These are phyloP conservation scores for Centropyge bicolor DNA, from an alignment of 2,797 vertebrate genomes.

Conservation along the genomic window DNA sequence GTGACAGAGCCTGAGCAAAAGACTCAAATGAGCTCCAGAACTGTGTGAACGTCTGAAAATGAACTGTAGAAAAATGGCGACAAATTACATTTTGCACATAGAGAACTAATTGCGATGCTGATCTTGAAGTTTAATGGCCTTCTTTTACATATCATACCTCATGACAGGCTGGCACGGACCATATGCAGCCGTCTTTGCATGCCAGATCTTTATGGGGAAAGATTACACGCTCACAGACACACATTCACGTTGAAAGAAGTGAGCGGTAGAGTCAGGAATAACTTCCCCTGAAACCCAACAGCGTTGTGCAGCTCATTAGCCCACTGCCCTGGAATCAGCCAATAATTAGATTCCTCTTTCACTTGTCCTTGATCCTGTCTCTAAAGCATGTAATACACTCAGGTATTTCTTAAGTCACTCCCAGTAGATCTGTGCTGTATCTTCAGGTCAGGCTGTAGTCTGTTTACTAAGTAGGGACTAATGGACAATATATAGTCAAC, in stretches of 20 bases:
- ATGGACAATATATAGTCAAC: constrained; percentile 1
- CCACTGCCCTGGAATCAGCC: constrained; percentile 76
- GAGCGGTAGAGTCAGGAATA: constrained; percentile 67
- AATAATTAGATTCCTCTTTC: constrained; percentile 78
- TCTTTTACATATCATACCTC: constrained; percentile 65
- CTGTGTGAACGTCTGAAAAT: constrained; percentile 24
- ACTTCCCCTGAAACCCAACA: constrained; percentile 69
- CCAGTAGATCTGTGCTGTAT: constrained; percentile 52
- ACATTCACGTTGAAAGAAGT: constrained; percentile 36
- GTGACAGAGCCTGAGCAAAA: background rate
- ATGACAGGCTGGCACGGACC: constrained; percentile 34
- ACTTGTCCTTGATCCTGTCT: constrained; percentile 68
- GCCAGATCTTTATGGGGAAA: constrained; percentile 48
- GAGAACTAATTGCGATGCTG: constrained; percentile 36
- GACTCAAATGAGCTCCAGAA: constrained; percentile 3
- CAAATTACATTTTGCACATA: constrained; percentile 36
- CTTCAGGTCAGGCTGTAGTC: constrained; percentile 10
- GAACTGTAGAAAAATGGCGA: background rate
- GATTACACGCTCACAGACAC: constrained; percentile 46
- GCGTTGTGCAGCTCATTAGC: constrained; percentile 80
- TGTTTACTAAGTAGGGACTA: constrained; percentile 41
- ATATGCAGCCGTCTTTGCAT: constrained; percentile 58
- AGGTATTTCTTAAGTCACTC: constrained; percentile 62
- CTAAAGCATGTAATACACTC: constrained; percentile 54
- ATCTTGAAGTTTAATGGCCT: constrained; percentile 42